A percentile compares a stretch with the other conserved stretches of the same genome.
Conservation (phyloP, 2,888 invertebrate genomes). For the Oligia fasciuncula region DNA sequence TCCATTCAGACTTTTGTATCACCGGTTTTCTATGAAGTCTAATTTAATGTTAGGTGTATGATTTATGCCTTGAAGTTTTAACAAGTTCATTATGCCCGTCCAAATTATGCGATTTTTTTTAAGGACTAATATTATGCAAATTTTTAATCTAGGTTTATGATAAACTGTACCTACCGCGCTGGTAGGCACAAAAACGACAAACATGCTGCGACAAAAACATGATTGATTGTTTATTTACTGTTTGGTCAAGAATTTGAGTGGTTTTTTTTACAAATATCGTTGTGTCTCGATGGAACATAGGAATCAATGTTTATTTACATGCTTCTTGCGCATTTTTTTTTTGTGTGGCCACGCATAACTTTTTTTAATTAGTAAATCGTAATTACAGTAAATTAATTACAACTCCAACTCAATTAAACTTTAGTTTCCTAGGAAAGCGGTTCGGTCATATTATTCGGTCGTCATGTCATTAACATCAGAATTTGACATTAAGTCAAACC, state of each 20-base stretch:
- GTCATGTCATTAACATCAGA: not conserved
- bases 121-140: not conserved
- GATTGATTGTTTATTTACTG: not conserved
- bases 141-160: not conserved
- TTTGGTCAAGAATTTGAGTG: not conserved
- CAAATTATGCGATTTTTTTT: constrained; percentile 28
- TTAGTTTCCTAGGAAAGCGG: too few relatives aligned
- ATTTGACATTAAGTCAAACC: not conserved
- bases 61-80: not conserved
- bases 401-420: not conserved
- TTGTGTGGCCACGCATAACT: not conserved
- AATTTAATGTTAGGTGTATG: not conserved
- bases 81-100: constrained; percentile 3
- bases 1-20: not conserved
- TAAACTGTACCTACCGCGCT: not conserved
- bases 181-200: not conserved
- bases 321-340: not conserved
- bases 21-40: not conserved
- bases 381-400: not conserved
- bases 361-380: not conserved
- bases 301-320: not conserved
- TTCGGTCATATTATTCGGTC: not conserved
- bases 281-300: not conserved
- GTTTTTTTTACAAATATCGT: not conserved
- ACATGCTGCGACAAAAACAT: not conserved